Base-by-base conservation (phyloP, 2,888 invertebrate genomes). In the Mimachlamys varia region DNA sequence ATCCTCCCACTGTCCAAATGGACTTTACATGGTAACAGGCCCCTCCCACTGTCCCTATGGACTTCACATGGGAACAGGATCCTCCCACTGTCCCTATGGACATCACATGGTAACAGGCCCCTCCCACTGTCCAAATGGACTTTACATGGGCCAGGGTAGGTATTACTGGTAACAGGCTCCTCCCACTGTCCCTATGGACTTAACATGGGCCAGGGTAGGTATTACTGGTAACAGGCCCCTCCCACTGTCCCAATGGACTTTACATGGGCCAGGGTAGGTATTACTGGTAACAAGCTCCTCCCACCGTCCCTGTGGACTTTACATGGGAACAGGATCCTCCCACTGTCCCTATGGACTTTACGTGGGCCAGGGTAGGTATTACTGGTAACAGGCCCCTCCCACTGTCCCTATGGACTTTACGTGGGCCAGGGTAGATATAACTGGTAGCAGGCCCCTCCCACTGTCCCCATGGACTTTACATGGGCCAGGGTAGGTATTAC, bases 381-480 rank as follows among this genome's bases (percentile, higher is more conserved):
- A n/a, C n/a, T n/a, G 99, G 99, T 76, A 76, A 33, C 98, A 98
- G 89, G 99, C 99, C 17, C 99, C 99, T 58, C 99, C 99, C 2
- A 99, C 99, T 33, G 99, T 99, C n/a, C 99, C 99, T 15, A 99
- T 99, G 99, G 99, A 99, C 97, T 99, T 99, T 97, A 98, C 98
- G 93, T 99, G 99, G 99, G 99, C 33, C 55, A 55, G 38, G 13
- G 99, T 99, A 99, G 99, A 99, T 97, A 99, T 99, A 97, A 98
- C 98, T 99, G 99, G 27, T 33, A 99, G 97, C 98, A 98, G 89
- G 99, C 22, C 99, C n/a, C 99, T 55, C 99, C 99, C 4, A 99
- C 99, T 22, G 99, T 99, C 22, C 99, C 99, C 22, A 99, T 99
- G 99, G 99, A 99, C 97, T 99, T 99, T 97, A 98, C 98, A 93